phyloP scores from a whole-genome alignment of 2,797 vertebrate species.

The Parambassis ranga region DNA sequence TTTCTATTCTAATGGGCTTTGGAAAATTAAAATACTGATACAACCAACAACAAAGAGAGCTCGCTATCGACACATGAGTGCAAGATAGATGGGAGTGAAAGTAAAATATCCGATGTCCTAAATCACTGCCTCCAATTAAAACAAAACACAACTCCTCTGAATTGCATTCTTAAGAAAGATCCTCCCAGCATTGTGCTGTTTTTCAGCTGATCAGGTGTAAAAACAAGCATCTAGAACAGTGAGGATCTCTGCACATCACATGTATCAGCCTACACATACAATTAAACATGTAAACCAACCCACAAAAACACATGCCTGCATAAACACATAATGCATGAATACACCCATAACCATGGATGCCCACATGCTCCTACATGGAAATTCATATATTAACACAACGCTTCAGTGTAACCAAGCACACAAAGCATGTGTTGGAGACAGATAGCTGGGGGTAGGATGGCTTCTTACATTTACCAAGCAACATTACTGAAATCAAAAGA shows the following conservation, averaged over 20 bases:
- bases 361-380: conserved; percentile 29
- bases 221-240: background rate
- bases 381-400: conserved; percentile 13
- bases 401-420: background rate
- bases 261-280: conserved; percentile 5
- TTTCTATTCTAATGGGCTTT: background rate
- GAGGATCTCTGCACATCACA: background rate
- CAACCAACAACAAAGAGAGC: background rate
- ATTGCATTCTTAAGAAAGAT: background rate
- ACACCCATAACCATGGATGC: conserved; percentile 3
- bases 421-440: background rate
- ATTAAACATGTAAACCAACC: conserved; percentile 35
- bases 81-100: background rate
- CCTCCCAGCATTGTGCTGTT: background rate
- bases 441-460: background rate
- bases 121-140: conserved; percentile 4
- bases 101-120: background rate
- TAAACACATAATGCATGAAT: conserved; percentile 28
- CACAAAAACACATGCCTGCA: conserved; percentile 46
- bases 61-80: background rate
- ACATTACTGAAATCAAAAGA: background rate
- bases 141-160: background rate
- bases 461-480: background rate
- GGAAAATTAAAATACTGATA: background rate
- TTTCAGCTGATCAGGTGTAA: background rate